Conservation (phyloP, 1,140 invertebrate species). For the Hycleus phaleratus region DNA sequence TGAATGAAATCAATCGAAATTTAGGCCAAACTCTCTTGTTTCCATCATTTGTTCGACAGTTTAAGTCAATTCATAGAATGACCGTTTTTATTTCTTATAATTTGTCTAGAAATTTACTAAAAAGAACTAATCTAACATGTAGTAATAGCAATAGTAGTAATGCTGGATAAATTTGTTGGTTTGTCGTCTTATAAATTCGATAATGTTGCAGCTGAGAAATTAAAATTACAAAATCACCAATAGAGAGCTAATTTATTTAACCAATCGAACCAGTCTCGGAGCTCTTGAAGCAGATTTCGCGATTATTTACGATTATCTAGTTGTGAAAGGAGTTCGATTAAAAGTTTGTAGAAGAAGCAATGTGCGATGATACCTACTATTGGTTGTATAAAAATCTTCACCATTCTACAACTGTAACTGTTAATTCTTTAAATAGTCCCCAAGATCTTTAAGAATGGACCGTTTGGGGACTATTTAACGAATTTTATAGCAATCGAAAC, state of each 20-base stretch:
- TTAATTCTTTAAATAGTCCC: too few relatives aligned
- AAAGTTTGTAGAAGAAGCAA: not conserved
- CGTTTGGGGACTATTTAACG: too few relatives aligned
- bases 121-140: slow-evolving; percentile 31
- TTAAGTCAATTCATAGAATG: slow-evolving; percentile 29
- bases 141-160: slow-evolving; percentile 6
- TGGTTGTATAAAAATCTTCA: not conserved
- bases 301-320: too few relatives aligned
- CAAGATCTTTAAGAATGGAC: too few relatives aligned
- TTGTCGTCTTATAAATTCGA: slow-evolving; percentile 29
- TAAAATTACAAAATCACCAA: slow-evolving; percentile 12
- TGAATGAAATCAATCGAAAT: not conserved
- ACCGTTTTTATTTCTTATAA: slow-evolving; percentile 15
- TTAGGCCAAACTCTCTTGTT: slow-evolving; percentile 15
- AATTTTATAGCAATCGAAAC: not conserved
- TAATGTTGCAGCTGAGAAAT: slow-evolving; percentile 28
- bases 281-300: too few relatives aligned
- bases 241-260: not conserved
- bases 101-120: slow-evolving; percentile 29
- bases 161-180: slow-evolving; percentile 6
- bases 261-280: too few relatives aligned
- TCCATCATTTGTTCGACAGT: too few relatives aligned
- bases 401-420: not conserved
- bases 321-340: too few relatives aligned
- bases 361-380: not conserved